Percentiles rank a stretch among this genome's conserved stretches.
phyloP scores from a whole-genome alignment of 2,797 vertebrate genomes.

The Tympanoctomys barrerae region DNA sequence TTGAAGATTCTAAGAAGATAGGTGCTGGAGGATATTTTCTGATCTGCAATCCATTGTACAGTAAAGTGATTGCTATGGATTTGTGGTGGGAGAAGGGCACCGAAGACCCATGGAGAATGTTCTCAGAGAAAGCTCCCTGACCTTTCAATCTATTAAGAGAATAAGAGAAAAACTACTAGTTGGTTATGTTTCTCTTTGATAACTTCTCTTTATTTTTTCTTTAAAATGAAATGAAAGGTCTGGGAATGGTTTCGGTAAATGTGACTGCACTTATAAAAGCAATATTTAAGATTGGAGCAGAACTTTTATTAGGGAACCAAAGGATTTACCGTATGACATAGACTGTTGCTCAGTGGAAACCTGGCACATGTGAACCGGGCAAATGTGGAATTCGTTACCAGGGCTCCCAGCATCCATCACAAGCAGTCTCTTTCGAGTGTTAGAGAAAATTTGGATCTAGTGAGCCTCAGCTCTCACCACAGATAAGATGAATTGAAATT shows the following conservation, averaged over 20 bases:
- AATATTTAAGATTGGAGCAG: neutral
- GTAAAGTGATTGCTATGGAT: neutral
- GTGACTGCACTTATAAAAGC: neutral
- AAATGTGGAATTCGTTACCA: neutral
- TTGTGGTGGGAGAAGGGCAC: too few relatives aligned
- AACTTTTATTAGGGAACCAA: neutral
- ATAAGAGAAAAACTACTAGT: neutral
- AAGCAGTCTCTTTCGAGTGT: neutral
- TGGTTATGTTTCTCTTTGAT: neutral
- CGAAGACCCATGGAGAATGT: neutral
- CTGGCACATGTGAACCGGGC: neutral
- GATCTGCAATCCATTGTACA: neutral
- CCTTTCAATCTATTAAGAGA: neutral
- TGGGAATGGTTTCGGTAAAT: neutral
- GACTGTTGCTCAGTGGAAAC: neutral
- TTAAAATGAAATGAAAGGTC: neutral
- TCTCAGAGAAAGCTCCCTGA: neutral
- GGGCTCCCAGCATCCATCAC: neutral
- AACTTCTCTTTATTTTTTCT: neutral
- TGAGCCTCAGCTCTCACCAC: neutral
- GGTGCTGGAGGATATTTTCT: neutral
- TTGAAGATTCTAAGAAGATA: neutral
- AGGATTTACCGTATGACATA: neutral
- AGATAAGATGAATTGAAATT: neutral
- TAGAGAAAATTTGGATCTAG: neutral